Evolutionary conservation across 2,113 vertebrate genomes (phyloP).

Genomic region (Procavia capensis): DNA sequence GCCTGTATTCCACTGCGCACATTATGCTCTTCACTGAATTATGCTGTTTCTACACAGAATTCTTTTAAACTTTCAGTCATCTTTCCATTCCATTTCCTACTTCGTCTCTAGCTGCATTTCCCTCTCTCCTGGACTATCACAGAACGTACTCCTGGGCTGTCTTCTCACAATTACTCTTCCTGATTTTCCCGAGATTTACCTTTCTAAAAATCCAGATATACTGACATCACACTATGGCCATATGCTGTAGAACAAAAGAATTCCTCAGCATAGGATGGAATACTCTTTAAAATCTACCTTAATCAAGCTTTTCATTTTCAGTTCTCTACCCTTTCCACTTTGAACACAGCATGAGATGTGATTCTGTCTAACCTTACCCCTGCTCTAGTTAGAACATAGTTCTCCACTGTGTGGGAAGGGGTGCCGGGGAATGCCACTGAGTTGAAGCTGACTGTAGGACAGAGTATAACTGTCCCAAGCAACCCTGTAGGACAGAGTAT

Average conservation of each 20-base stretch:
- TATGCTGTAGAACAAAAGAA: not conserved
- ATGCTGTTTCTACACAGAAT: not conserved
- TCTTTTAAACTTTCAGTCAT: not conserved
- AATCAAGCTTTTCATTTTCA: not conserved
- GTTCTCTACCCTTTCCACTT: not conserved
- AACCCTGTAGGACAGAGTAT: too few relatives aligned
- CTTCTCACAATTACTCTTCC: not conserved
- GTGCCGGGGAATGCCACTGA: too few relatives aligned
- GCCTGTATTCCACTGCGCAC: not conserved
- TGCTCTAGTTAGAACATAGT: not conserved
- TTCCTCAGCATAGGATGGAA: not conserved
- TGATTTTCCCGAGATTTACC: not conserved
- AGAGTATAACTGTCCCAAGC: too few relatives aligned
- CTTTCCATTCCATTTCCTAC: constrained; percentile 8
- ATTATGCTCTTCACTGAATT: not conserved
- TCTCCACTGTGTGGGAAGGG: too few relatives aligned
- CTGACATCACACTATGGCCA: not conserved
- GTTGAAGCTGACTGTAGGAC: too few relatives aligned
- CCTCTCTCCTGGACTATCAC: not conserved
- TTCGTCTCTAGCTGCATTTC: not conserved
- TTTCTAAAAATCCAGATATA: constrained; percentile 20
- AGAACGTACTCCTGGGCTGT: not conserved
- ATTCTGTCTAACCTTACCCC: not conserved
- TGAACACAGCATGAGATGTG: not conserved
- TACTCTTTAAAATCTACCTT: not conserved